Evolutionary conservation across 2,888 invertebrate species (phyloP), one percentile per base, ranked within the genome.

Genomic region (Cataglyphis albicans): DNA sequence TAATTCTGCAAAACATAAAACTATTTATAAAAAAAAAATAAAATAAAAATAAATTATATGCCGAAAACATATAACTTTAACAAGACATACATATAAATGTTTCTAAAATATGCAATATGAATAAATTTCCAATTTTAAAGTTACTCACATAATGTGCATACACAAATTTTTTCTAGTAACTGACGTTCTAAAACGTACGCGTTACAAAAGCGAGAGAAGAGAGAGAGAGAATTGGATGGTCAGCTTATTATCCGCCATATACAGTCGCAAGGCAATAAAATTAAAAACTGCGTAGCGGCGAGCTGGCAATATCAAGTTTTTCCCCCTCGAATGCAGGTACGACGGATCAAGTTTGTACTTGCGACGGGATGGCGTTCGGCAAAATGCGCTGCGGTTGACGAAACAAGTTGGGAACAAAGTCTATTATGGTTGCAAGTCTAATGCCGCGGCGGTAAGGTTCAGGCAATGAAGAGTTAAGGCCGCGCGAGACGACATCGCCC

Each of bases 351-450:
- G 83, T 65, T 83, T 85, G 74, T 63, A 81, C 48, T 85, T 81
- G 44, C 73, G 6, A 48, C 63, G 44, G 38, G 70, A 81, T 59
- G 75, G 70, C 65, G 74, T 61, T 44, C n/a, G 48, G 61, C 78
- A 73, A 82, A 78, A 84, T 73, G 73, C 78, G 72, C 75, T 44
- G 25, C 65, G 61, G 67, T 64, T 48, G 68, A 64, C 7, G 81
- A 85, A 85, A 85, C 82, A 81, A 85, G 83, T 85, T 85, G 75
- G 48, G 76, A 84, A 85, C 83, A 85, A 85, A 85, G 85, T 85
- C 85, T 83, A 85, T 85, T 85, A 82, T 85, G 75, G 83, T 85
- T 75, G 59, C 61, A 67, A 52, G 80, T 67, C 81, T 80, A 75
- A 70, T 83, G 67, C 32, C 59, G n/a, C 52, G 38, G 68, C 84